Percentiles rank a stretch among this genome's conserved stretches.
Conservation (phyloP, 2,797 vertebrate species). For the Ambastaia sidthimunki region DNA sequence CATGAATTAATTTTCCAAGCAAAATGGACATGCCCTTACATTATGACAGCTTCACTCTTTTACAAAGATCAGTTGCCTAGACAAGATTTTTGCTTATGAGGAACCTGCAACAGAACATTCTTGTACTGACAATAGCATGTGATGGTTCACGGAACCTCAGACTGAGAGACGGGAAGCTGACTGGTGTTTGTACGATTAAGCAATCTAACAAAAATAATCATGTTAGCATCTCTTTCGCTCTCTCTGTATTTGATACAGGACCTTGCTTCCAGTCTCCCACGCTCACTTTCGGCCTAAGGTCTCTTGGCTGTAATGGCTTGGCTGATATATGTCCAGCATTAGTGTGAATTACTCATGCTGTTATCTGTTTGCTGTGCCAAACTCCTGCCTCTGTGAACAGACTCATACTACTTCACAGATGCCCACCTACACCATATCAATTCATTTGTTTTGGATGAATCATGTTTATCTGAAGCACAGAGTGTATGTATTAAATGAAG, state of each 20-base stretch:
- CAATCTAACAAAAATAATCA: constrained; percentile 36
- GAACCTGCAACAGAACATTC: constrained; percentile 25
- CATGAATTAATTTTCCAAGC: constrained; percentile 46
- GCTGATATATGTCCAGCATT: constrained; percentile 54
- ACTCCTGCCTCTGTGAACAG: constrained; percentile 46
- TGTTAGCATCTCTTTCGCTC: constrained; percentile 25
- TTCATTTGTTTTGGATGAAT: constrained; percentile 53
- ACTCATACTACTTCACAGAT: constrained; percentile 34
- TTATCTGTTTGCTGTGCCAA: constrained; percentile 50
- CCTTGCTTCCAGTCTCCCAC: not conserved
- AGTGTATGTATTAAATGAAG: constrained; percentile 54
- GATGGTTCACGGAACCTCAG: constrained; percentile 13
- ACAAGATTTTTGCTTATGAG: constrained; percentile 1
- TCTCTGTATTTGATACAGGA: constrained; percentile 7
- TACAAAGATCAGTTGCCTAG: constrained; percentile 27
- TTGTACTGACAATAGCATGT: constrained; percentile 2
- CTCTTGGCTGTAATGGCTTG: constrained; percentile 7
- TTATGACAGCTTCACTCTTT: not conserved
- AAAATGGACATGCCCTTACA: constrained; percentile 26
- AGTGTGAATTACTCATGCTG: constrained; percentile 54
- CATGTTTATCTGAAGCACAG: constrained; percentile 51
- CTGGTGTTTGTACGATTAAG: constrained; percentile 17
- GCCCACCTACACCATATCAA: constrained; percentile 38
- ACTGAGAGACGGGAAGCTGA: constrained; percentile 3
- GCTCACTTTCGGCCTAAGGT: constrained; percentile 25